Conservation (phyloP, 2,113 vertebrate genomes). For the Zingel zingel region DNA sequence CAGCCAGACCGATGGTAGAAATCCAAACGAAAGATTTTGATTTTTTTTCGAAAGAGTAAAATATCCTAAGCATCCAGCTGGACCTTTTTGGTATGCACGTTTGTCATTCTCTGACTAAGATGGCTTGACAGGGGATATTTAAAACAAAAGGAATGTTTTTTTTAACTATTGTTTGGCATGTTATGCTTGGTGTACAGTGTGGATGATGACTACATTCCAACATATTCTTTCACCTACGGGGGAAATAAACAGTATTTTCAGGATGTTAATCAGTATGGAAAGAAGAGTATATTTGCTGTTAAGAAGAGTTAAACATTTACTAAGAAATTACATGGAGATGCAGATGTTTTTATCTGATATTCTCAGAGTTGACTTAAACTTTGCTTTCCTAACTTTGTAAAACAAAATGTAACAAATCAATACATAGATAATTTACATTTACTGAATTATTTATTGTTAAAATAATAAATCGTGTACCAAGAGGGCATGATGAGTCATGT, state of each 20-base stretch:
- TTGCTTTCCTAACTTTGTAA: no score
- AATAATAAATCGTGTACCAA: no score
- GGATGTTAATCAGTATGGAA: neutral
- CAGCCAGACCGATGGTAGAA: neutral
- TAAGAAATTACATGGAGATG: neutral
- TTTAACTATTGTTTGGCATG: neutral
- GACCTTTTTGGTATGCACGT: neutral
- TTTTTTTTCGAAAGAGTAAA: neutral
- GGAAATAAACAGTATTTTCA: neutral
- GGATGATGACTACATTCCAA: neutral
- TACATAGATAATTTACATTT: no score
- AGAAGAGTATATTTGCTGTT: slow-evolving; percentile 3
- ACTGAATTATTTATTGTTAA: no score
- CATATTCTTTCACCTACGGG: neutral
- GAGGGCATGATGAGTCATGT: no score
- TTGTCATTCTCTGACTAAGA: neutral
- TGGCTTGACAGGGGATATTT: neutral
- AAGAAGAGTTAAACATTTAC: slow-evolving; percentile 5
- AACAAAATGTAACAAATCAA: no score
- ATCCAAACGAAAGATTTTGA: neutral
- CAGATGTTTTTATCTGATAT: neutral
- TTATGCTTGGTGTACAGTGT: neutral
- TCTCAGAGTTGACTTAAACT: no score
- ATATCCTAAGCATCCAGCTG: neutral
- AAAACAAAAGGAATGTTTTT: neutral